Percentiles rank a stretch among this genome's conserved stretches.
phyloP scores from a whole-genome alignment of 2,888 invertebrate species.

The Rhabditoides inermis region DNA sequence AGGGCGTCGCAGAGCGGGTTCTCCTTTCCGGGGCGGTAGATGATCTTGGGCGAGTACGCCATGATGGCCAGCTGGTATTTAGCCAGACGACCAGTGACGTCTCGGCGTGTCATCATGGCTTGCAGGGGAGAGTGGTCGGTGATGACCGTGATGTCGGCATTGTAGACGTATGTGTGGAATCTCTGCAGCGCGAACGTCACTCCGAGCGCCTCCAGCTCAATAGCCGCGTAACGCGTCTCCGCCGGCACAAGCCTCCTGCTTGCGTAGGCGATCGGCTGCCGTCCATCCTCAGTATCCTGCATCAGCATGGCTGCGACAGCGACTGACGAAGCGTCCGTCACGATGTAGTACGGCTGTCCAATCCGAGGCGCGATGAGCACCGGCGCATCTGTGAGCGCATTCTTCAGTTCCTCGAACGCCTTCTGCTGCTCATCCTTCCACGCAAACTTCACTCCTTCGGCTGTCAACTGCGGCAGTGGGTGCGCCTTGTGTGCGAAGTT shows the following conservation, averaged over 20 bases:
- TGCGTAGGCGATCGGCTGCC: slow-evolving; percentile 13
- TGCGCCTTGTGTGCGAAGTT: slow-evolving; percentile 16
- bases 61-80: slow-evolving; percentile 12
- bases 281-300: slow-evolving; percentile 4
- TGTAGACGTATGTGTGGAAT: slow-evolving; percentile 15
- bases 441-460: slow-evolving; percentile 5
- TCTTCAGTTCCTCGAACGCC: slow-evolving; percentile 15
- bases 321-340: slow-evolving; percentile 13
- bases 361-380: slow-evolving; percentile 8
- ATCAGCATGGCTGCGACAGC: slow-evolving; percentile 15
- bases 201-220: slow-evolving; percentile 18
- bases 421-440: slow-evolving; percentile 9
- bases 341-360: slow-evolving; percentile 10
- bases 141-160: slow-evolving; percentile 7
- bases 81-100: slow-evolving; percentile 11
- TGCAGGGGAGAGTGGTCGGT: slow-evolving; percentile 15
- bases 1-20: slow-evolving; percentile 24
- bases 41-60: slow-evolving; percentile 17
- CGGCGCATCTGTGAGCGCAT: slow-evolving; percentile 10
- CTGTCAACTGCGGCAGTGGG: slow-evolving; percentile 19
- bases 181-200: slow-evolving; percentile 7
- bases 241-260: slow-evolving; percentile 9
- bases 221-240: slow-evolving; percentile 11
- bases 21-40: slow-evolving; percentile 20
- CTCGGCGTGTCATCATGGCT: slow-evolving; percentile 6